Conservation (phyloP, 1,140 invertebrate genomes). For the Dermatophagoides farinae region DNA sequence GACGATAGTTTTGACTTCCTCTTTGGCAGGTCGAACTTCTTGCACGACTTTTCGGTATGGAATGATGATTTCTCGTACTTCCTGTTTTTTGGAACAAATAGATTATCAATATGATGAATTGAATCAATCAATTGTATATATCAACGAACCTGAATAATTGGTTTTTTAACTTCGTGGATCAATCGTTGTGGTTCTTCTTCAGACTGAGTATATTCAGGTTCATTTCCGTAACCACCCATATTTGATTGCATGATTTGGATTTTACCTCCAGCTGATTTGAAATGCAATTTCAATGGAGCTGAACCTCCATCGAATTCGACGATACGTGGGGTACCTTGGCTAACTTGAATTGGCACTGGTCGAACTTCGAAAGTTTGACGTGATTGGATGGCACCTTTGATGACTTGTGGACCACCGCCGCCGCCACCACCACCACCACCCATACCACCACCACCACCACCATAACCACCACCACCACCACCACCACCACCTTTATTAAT, state of each 20-base stretch:
- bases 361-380: not conserved
- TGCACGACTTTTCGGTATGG: not conserved
- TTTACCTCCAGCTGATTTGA: not conserved
- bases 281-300: slow-evolving; percentile 10
- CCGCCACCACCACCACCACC: slow-evolving; percentile 5
- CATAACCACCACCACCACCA: not conserved
- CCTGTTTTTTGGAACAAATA: no score
- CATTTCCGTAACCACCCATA: not conserved
- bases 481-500: not conserved
- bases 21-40: not conserved
- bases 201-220: not conserved
- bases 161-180: slow-evolving; percentile 5
- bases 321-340: not conserved
- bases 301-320: slow-evolving; percentile 4
- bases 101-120: no score
- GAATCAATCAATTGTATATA: no score
- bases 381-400: slow-evolving; percentile 6
- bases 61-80: not conserved
- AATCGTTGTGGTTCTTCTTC: slow-evolving; percentile 10
- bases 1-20: not conserved
- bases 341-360: not conserved
- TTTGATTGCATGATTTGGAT: slow-evolving; percentile 7
- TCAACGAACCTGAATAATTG: not conserved
- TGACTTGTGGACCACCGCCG: slow-evolving; percentile 2
- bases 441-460: not conserved